Evolutionary conservation across 2,888 invertebrate species (phyloP).

Genomic region (Blera fallax): DNA sequence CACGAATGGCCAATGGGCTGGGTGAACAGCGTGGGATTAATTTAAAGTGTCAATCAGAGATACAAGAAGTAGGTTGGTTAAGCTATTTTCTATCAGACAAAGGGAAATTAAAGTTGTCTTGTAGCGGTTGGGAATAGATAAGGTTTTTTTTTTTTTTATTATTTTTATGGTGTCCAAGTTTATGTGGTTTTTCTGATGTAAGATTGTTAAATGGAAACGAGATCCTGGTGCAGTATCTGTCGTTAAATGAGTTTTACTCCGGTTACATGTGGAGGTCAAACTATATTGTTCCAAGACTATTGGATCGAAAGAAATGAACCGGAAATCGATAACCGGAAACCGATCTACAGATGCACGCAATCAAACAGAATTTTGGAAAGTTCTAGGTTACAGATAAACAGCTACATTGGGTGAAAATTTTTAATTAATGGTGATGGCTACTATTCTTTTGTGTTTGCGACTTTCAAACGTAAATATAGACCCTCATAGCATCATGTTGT

Average conservation of each 20-base stretch:
- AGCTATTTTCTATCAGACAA: slow-evolving; percentile 15
- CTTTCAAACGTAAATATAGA: too few species aligned
- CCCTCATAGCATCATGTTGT: too few species aligned
- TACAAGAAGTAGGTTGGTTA: slow-evolving; percentile 3
- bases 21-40: slow-evolving; percentile 37
- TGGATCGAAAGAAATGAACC: not conserved
- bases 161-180: not conserved
- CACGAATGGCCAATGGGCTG: slow-evolving; percentile 4
- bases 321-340: not conserved
- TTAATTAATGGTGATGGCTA: too few species aligned
- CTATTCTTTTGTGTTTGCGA: too few species aligned
- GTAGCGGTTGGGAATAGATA: not conserved
- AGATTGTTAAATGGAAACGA: not conserved
- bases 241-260: too few species aligned
- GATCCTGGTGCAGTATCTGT: too few species aligned
- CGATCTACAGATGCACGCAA: not conserved
- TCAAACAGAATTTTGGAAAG: not conserved
- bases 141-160: too few species aligned
- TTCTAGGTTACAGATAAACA: not conserved
- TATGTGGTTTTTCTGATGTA: not conserved
- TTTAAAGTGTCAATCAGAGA: slow-evolving; percentile 37
- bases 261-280: too few species aligned
- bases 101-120: slow-evolving; percentile 24
- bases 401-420: too few species aligned
- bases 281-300: not conserved